Percentiles rank a stretch among this genome's conserved stretches.
These are phyloP conservation scores for Mus spretus DNA, from an alignment of 2,797 vertebrate species.

Conservation along the genomic window DNA sequence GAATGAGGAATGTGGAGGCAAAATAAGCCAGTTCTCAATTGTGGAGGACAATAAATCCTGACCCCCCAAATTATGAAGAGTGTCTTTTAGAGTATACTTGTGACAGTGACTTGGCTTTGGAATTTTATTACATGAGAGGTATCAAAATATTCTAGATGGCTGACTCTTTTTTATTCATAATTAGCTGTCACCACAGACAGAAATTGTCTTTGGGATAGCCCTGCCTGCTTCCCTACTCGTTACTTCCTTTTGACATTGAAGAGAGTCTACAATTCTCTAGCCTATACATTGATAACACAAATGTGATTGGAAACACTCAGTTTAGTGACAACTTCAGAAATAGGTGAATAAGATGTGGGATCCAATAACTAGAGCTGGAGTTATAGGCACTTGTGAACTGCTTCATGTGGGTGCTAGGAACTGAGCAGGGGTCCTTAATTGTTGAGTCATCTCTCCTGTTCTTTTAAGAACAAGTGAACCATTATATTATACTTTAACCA, in stretches of 20 bases:
- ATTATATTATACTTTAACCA: neutral
- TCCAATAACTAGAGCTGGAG: no score
- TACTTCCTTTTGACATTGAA: neutral
- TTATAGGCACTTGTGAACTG: neutral
- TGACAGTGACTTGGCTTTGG: neutral
- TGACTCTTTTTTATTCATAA: neutral
- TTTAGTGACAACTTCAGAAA: neutral
- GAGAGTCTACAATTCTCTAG: neutral
- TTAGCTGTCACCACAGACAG: neutral
- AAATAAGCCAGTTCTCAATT: neutral
- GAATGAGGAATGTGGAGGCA: neutral
- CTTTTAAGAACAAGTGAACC: neutral
- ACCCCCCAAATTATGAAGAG: neutral
- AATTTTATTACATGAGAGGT: neutral
- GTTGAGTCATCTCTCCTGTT: neutral
- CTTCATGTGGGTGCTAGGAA: neutral
- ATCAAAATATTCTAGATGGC: neutral
- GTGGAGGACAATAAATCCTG: neutral
- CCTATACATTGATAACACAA: neutral
- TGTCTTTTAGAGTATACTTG: neutral
- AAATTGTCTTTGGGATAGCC: neutral
- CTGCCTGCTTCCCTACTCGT: neutral
- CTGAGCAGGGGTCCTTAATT: neutral
- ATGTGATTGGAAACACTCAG: neutral
- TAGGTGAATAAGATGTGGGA: neutral